Conservation (phyloP, 2,113 vertebrate genomes). For the Nematolebias whitei region DNA sequence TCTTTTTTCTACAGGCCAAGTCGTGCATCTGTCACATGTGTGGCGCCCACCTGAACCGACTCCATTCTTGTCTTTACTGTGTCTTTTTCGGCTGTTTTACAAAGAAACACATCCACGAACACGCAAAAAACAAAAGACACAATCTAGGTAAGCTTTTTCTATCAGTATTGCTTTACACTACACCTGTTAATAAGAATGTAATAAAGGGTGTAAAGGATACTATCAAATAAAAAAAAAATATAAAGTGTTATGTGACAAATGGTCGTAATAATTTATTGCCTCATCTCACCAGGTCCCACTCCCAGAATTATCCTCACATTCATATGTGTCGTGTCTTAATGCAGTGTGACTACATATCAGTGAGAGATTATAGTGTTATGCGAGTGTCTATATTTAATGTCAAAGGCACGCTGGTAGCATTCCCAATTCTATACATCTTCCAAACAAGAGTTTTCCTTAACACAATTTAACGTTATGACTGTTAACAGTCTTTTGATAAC, state of each 20-base stretch:
- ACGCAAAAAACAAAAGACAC: constrained; percentile 97
- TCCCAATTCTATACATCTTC: not conserved
- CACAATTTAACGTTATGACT: not conserved
- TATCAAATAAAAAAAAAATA: not conserved
- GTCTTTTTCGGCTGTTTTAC: constrained; percentile 99
- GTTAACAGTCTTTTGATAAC: too few species aligned
- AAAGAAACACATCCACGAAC: constrained; percentile 99
- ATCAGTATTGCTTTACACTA: not conserved
- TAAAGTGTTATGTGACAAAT: too few species aligned
- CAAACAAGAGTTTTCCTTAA: not conserved
- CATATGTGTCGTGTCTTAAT: not conserved
- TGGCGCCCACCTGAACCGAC: constrained; percentile 88
- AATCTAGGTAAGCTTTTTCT: constrained; percentile 90
- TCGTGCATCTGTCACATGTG: constrained; percentile 82
- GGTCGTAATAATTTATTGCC: not conserved
- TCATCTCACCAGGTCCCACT: not conserved
- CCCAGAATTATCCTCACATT: not conserved
- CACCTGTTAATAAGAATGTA: too few species aligned
- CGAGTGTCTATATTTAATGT: too few species aligned
- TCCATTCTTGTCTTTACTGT: constrained; percentile 98
- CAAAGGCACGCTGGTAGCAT: too few species aligned
- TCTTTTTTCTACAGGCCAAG: constrained; percentile 70
- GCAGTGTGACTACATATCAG: not conserved
- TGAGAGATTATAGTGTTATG: not conserved
- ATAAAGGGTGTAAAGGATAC: not conserved